phyloP scores from a whole-genome alignment of 2,797 vertebrate species.

The Mareca strepera region DNA sequence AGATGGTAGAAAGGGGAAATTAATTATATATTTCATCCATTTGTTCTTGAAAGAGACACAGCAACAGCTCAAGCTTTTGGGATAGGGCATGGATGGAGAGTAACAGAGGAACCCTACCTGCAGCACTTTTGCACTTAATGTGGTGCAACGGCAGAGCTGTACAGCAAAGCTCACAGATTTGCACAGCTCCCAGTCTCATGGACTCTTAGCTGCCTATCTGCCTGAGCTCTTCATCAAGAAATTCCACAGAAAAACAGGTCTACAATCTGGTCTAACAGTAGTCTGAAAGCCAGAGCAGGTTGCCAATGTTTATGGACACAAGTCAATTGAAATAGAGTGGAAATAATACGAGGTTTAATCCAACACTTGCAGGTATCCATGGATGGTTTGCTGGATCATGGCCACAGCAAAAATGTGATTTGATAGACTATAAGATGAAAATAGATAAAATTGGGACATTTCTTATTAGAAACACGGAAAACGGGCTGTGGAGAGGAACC shows the following conservation, averaged over 20 bases:
- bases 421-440: not conserved
- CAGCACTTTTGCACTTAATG: not conserved
- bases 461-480: not conserved
- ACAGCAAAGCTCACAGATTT: not conserved
- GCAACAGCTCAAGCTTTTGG: not conserved
- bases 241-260: not conserved
- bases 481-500: conserved; percentile 24
- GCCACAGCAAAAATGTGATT: not conserved
- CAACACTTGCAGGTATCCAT: not conserved
- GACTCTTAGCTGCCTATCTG: not conserved
- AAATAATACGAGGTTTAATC: not conserved
- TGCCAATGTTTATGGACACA: not conserved
- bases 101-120: not conserved
- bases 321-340: not conserved
- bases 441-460: conserved; percentile 17
- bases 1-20: not conserved
- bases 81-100: not conserved
- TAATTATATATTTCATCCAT: not conserved
- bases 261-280: not conserved
- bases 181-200: not conserved
- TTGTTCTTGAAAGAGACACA: not conserved
- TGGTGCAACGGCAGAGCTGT: fast-evolving
- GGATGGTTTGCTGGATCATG: not conserved
- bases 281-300: not conserved
- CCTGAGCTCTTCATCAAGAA: not conserved